Evolutionary conservation across 2,113 vertebrate species (phyloP), one percentile per base, ranked within the genome.

Genomic region (zebrafish (Danio rerio)): DNA sequence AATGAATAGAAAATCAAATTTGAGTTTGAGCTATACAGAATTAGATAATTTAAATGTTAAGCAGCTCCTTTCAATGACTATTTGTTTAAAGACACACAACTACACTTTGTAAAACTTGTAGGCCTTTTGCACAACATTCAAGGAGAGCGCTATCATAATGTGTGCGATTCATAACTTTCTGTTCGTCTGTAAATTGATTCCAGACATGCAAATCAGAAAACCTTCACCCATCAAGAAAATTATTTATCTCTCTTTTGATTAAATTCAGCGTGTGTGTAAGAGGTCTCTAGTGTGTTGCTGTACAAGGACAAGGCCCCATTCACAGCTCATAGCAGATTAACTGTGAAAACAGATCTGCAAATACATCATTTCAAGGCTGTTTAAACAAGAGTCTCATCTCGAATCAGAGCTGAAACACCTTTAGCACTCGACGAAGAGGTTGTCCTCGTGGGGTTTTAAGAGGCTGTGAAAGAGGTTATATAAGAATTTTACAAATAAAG

Each of bases 321-420:
- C 55, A 59, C 52, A 4, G 15, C 11, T 13, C 40, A 59, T 21
- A 7, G 18, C 43, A 62, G n/a, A 49, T 20, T 49, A 62, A 21
- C 42, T 21, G n/a, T 61, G 50, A 20, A 75, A 75, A 74, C 31
- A 58, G 40, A 76, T 9, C 43, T 7, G 9, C 43, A 63, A 66
- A 53, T 78, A 52, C 59, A 50, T 20, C 1, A 21, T 62, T 50
- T 78, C 59, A 65, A 65, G 45, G 70, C 21, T 73, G 50, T 73
- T 73, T 40, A 73, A 73, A 40, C 21, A 7, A 62, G 18, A 62
- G 42, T 62, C 42, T 21, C 71, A 11, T 59, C 6, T 47, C 47
- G 55, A 76, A 55, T 52, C 20, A 53, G 50, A 55, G 50, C 21
- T 16, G 50, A 59, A 76, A 76, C 58, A 65, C 7, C 9, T 42